Conservation (phyloP, 2,888 invertebrate species). For the Drosophila fulvimacula region DNA sequence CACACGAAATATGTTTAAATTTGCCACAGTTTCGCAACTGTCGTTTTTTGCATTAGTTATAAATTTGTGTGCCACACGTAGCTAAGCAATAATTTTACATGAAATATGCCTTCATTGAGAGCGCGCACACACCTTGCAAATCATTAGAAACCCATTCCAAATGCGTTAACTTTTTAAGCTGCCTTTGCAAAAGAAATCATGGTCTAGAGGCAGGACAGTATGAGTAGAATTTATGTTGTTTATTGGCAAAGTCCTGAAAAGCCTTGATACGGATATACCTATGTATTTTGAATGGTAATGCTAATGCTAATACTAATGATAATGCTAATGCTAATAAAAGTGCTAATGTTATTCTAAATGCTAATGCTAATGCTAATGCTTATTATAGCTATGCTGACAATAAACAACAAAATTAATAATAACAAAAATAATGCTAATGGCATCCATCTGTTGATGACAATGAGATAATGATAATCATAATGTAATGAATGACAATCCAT, state of each 20-base stretch:
- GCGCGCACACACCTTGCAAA: constrained; percentile 11
- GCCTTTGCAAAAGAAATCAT: too few relatives aligned
- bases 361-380: background rate
- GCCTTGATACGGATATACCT: background rate
- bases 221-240: background rate
- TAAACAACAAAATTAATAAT: background rate
- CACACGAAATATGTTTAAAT: constrained; percentile 67
- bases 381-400: background rate
- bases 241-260: background rate
- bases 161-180: background rate
- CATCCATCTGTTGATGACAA: too few relatives aligned
- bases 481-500: too few relatives aligned
- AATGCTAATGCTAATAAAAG: background rate
- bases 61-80: constrained; percentile 59
- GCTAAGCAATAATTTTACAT: constrained; percentile 65
- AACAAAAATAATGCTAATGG: too few relatives aligned
- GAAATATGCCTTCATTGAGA: constrained; percentile 63
- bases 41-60: constrained; percentile 67
- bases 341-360: background rate
- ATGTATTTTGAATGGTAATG: background rate
- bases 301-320: background rate
- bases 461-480: too few relatives aligned
- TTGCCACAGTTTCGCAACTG: constrained; percentile 58
- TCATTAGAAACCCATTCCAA: constrained; percentile 2
- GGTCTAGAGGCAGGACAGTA: background rate